Evolutionary conservation across 2,797 vertebrate genomes (phyloP), one percentile per base, ranked within the genome.

Genomic region (Salarias fasciatus): DNA sequence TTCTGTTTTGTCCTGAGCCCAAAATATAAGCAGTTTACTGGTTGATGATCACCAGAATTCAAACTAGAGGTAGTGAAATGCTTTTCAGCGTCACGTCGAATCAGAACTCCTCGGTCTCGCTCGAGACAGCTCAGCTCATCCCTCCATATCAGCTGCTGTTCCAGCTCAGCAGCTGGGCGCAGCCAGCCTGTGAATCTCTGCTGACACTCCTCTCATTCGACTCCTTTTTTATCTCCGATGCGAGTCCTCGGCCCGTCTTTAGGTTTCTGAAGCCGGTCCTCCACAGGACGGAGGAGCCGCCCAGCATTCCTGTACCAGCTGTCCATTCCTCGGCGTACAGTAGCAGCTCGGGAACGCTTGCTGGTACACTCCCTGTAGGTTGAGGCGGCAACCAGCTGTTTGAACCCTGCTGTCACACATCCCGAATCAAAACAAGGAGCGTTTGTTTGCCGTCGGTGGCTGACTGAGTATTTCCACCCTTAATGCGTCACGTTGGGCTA

Each of bases 291-390:
- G 54, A 15, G 44, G 40, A 51, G 47, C 54, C 67, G 31, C 37
- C 33, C 14, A 35, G 59, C 75, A 77, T 67, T 81, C 69, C 44
- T 31, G 6, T 50, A 10, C 54, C 80, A 88, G 77, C 69, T 85
- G 84, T 77, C 52, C 59, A 41, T 72, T 63, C 60, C 57, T 53
- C 60, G 46, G 11, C 37, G 42, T 54, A 63, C 38, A 63, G 12
- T 46, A 58, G 53, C 52, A n/a, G 44, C 38, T 47, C 31, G 15
- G 10, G 35, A 38, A 31, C 45, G 15, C 47, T 51, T 43, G 14
- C 51, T 40, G 10, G 35, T 38, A 31, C 45, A 15, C 47, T 51
- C 43, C 14, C 51, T 40, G 33, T 2, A 15, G 33, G n/a, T 28
- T 38, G 10, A 62, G 33, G 11, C 56, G 28, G 33, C 44, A 63